Base-by-base conservation (phyloP, 2,888 invertebrate species). In the Tenthredo amoena region DNA sequence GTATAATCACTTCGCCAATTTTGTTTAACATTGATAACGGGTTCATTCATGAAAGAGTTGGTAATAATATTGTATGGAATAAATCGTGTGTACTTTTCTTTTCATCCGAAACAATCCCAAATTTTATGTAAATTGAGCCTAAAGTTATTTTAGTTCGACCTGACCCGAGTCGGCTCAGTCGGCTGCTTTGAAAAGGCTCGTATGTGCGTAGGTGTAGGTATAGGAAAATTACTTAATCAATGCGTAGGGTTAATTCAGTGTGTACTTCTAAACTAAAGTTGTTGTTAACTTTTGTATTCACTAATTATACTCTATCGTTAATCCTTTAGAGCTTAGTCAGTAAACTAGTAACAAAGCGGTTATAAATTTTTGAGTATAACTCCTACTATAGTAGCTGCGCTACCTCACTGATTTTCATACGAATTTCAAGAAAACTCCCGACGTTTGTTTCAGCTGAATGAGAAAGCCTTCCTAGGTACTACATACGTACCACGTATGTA, bases 211-310 rank as follows among this genome's bases (percentile, higher is more conserved):
- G 50, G 77, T 77, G 15, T 72, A 77, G 31, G 55, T 55, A 50
- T 47, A 77, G 50, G 31, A 77, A 77, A 77, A 50, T 77, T 77
- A 55, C 50, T 77, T 47, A 77, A 47, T 77, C 77, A 77, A 77
- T 77, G 77, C 77, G 77, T 77, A 31, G 31, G 77, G 50, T 77
- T 77, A 50, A 77, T 77, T 77, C 31, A 55, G 77, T 47, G 77
- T 77, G 47, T 77, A 77, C 50, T 77, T 77, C 55, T 55, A 77
- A 77, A 77, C 77, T 77, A 77, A 77, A 77, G 77, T 77, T 77
- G 50, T 34, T 31, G 77, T 77, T 77, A 55, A 31, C 77, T 77
- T 77, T 77, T 34, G 77, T 34, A 18, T 50, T 50, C 34, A 21
- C 43, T 77, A 77, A 77, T 77, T 77, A 77, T 31, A 77, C 31